A percentile compares a stretch with the other conserved stretches of the same genome.
Conservation (phyloP, 2,797 vertebrate genomes). For the Hypotaenidia philippensis region DNA sequence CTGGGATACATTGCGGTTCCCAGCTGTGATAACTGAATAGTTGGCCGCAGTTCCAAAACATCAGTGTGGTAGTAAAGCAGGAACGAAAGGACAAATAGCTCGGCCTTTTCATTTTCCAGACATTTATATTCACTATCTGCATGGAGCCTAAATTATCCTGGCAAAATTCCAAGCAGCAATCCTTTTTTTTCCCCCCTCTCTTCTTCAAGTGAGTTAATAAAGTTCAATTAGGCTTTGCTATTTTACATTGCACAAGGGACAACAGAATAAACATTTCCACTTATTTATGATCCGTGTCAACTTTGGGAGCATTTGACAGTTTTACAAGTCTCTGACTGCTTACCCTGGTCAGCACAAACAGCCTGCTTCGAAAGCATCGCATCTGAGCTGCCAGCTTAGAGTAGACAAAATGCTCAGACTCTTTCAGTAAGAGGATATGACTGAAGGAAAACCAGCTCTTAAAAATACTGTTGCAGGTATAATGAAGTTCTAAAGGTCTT, state of each 20-base stretch:
- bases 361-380: neutral
- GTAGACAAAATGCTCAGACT: neutral
- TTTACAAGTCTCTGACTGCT: neutral
- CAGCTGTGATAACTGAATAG: constrained; percentile 40
- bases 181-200: neutral
- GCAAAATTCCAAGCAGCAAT: constrained; percentile 30
- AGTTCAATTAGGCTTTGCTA: constrained; percentile 4
- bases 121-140: constrained; percentile 30
- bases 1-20: constrained; percentile 24
- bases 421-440: neutral
- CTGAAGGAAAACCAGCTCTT: neutral
- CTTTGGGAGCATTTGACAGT: neutral
- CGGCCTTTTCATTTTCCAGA: constrained; percentile 39
- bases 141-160: constrained; percentile 35
- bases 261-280: constrained; percentile 11
- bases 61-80: constrained; percentile 5
- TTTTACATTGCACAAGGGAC: neutral
- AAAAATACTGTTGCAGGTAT: neutral
- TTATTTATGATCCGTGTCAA: neutral
- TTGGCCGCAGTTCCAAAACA: constrained; percentile 21
- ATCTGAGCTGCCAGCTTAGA: neutral
- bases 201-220: neutral
- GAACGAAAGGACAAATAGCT: constrained; percentile 45
- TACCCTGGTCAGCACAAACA: neutral
- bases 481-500: neutral